Evolutionary conservation across 2,113 vertebrate genomes (phyloP).

Genomic region (Hippocampus barbouri): DNA sequence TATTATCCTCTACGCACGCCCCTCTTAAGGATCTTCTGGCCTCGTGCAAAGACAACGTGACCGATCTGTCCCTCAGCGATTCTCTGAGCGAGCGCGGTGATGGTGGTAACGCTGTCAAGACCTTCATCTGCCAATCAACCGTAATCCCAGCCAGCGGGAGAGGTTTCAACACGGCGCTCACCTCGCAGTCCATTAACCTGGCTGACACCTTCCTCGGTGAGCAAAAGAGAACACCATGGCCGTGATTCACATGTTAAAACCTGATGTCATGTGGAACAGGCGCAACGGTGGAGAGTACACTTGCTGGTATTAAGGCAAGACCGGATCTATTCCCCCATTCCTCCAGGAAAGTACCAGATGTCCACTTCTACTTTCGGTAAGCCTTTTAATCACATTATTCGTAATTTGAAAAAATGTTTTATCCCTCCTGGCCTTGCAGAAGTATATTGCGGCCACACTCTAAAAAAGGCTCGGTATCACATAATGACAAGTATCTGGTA

Average conservation of each 20-base stretch:
- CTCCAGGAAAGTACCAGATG: slow-evolving; percentile 78
- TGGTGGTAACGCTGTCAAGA: slow-evolving; percentile 76
- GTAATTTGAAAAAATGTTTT: no score
- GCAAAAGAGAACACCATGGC: not conserved
- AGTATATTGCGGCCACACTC: no score
- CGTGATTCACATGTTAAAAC: not conserved
- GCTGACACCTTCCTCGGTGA: slow-evolving; percentile 90
- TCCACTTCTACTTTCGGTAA: slow-evolving; percentile 94
- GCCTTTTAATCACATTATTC: not conserved
- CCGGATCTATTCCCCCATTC: slow-evolving; percentile 75
- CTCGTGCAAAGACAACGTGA: slow-evolving; percentile 90
- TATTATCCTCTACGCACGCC: not conserved
- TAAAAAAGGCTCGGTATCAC: no score
- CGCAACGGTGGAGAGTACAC: slow-evolving; percentile 75
- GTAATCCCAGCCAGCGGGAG: slow-evolving; percentile 93
- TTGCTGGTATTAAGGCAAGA: slow-evolving; percentile 76
- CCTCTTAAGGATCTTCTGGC: slow-evolving; percentile 78
- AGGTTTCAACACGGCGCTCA: slow-evolving; percentile 86
- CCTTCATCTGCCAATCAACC: slow-evolving; percentile 94
- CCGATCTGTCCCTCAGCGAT: slow-evolving; percentile 82
- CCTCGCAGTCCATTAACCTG: slow-evolving; percentile 92
- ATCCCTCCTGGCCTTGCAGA: no score
- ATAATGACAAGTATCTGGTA: no score
- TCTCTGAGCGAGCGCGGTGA: slow-evolving; percentile 80
- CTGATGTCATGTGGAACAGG: slow-evolving; percentile 64